Evolutionary conservation across 2,113 vertebrate species (phyloP).

Genomic region (Anguilla japonica): DNA sequence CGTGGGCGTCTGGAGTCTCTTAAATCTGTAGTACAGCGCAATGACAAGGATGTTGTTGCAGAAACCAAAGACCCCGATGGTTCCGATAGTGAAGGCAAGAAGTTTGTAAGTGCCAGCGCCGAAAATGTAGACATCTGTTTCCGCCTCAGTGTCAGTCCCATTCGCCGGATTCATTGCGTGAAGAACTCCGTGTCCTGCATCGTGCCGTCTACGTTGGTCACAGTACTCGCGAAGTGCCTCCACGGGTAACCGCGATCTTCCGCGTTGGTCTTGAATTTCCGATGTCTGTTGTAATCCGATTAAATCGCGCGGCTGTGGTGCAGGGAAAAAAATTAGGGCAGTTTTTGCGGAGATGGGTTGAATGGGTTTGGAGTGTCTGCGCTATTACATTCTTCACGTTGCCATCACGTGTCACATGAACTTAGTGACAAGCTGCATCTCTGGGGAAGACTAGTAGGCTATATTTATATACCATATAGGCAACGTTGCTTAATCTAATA

Average conservation of each 20-base stretch:
- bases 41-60: conserved; percentile 82
- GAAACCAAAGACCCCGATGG: conserved; percentile 78
- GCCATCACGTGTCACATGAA: conserved; percentile 5
- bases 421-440: not conserved
- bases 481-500: not conserved
- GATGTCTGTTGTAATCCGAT: conserved; percentile 49
- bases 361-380: conserved; percentile 25
- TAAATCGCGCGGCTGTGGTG: conserved; percentile 9
- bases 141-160: conserved; percentile 51
- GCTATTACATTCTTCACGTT: conserved; percentile 9
- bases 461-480: not conserved
- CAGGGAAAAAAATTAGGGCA: conserved; percentile 48
- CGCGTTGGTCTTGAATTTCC: conserved; percentile 25
- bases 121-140: conserved; percentile 63
- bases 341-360: conserved; percentile 23
- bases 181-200: conserved; percentile 52
- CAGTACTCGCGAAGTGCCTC: not conserved
- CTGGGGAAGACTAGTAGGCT: not conserved
- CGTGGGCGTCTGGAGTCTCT: conserved; percentile 79
- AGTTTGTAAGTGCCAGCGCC: conserved; percentile 79
- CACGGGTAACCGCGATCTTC: conserved; percentile 1
- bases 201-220: conserved; percentile 25
- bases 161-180: conserved; percentile 68
- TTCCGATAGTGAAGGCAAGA: conserved; percentile 78
- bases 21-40: conserved; percentile 79